Base-by-base conservation (phyloP, 2,797 vertebrate genomes). In the Enteromius paludinosus region DNA sequence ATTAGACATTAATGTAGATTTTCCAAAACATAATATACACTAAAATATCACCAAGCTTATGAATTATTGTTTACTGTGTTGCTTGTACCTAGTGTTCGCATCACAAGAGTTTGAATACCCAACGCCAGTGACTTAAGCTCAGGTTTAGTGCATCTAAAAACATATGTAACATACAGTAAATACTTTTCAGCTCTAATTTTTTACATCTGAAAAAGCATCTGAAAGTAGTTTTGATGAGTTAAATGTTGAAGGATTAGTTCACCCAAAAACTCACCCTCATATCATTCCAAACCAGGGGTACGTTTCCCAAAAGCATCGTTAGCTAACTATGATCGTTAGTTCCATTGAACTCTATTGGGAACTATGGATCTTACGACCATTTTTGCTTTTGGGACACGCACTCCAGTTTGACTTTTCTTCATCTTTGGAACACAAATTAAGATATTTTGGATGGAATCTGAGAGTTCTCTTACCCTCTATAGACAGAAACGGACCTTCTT, bases 61-160 rank as follows among this genome's bases (percentile, higher is more conserved):
- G 23, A n/a, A 62, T 62, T 30, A 62, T 62, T 3, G 6, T 30
- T 62, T 30, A 62, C 15, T 17, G 5, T 62, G 28, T 30, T 30
- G 28, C 28, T 30, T 65, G 61, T 94, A 98, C 97, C 97, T 71
- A 99, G 85, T 41, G 87, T 68, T 88, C 97, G 94, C 6, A 96
- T 85, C 6, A 86, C 14, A 66, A 98, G 90, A 0, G 91, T 81
- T 62, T 95, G 90, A 0, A 99, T 92, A 20, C 97, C 98, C 70
- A 98, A 86, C 0, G 96, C 96, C 15, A 99, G 93, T 12, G 97
- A 95, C 89, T 98, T 99, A 52, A 98, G 71, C 78, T 98, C 96
- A 70, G 96, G 95, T 9, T 92, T 82, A 74, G 98, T 96, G 47
- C 93, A 95, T 84, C 98, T 99, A 61, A n/a, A 62, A 77, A 47